Percentiles rank a stretch among this genome's conserved stretches.
These are phyloP conservation scores for Oreochromis grahami DNA, from an alignment of 2,797 vertebrate genomes.

Conservation along the genomic window DNA sequence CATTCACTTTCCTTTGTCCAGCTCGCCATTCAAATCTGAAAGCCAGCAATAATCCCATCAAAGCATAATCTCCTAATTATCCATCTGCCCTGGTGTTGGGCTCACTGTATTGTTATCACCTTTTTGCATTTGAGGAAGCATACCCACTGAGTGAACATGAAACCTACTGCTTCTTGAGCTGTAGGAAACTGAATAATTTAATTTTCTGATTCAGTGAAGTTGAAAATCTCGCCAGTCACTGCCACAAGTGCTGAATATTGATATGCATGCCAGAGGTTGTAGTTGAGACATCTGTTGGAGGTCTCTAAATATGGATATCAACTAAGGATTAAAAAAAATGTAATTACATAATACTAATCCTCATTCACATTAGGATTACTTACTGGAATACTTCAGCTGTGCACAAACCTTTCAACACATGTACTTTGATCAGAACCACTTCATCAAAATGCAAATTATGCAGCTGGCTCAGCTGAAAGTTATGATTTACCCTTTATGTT, in stretches of 20 bases:
- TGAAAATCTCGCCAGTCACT: slow-evolving; percentile 27
- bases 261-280: slow-evolving; percentile 1
- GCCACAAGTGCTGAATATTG: slow-evolving; percentile 18
- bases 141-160: not conserved
- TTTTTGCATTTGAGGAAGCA: not conserved
- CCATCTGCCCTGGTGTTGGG: not conserved
- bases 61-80: slow-evolving; percentile 9
- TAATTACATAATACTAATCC: not conserved
- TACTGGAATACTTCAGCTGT: not conserved
- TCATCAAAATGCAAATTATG: not conserved
- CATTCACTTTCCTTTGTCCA: not conserved
- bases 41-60: slow-evolving; percentile 16
- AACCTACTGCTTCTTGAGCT: slow-evolving; percentile 22
- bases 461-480: not conserved
- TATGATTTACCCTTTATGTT: not conserved
- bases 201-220: slow-evolving; percentile 52
- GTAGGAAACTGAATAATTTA: slow-evolving; percentile 25
- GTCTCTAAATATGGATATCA: not conserved
- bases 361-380: not conserved
- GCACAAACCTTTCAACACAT: not conserved
- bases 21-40: not conserved
- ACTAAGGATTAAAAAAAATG: not conserved
- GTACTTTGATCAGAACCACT: not conserved
- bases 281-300: not conserved
- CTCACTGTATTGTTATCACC: not conserved